Base-by-base conservation (phyloP, 2,888 invertebrate species). In the Drepana falcataria region DNA sequence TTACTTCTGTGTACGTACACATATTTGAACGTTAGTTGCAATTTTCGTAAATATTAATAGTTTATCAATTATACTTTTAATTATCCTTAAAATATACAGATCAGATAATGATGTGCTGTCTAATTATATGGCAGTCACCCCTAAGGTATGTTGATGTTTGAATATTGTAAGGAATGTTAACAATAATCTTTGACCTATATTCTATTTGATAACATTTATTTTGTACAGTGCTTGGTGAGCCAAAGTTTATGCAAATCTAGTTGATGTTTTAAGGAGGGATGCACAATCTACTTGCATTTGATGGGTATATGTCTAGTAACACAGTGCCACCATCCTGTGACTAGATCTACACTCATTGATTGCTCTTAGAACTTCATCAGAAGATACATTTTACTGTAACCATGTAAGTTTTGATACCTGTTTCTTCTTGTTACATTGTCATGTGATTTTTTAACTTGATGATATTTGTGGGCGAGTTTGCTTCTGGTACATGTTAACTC, bases 341-440 rank as follows among this genome's bases (percentile, higher is more conserved):
- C 95, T 95, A 95, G 95, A 95, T 95, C 95, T 95, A 95, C 95
- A 95, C 95, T 95, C 95, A 95, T 95, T 95, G 95, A 95, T 87
- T 91, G 86, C 86, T 77, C 74, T 73, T 65, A 83, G 83, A 47
- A 40, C 49, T 51, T 56, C 57, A 54, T 47, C 4, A n/a, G n/a
- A n/a, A 44, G 35, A 53, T 51, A 5, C 47, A 41, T 9, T 51
- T 6, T 33, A 34, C 4, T 34, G 33, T 6, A 44, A 44, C 6
- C 44, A 44, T 44, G 44, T 44, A 9, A 44, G 44, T 44, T 37
- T 37, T 2, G 2, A 4, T 37, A 3, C 37, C 37, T 37, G 37
- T 3, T 3, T 37, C 3, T 37, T 3, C 4, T 37, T 37, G 4
- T 37, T 3, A 37, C 37, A 37, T 3, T 3, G 37, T 37, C 9